phyloP scores from a whole-genome alignment of 2,113 vertebrate genomes.

The Sisor rabdophorus region DNA sequence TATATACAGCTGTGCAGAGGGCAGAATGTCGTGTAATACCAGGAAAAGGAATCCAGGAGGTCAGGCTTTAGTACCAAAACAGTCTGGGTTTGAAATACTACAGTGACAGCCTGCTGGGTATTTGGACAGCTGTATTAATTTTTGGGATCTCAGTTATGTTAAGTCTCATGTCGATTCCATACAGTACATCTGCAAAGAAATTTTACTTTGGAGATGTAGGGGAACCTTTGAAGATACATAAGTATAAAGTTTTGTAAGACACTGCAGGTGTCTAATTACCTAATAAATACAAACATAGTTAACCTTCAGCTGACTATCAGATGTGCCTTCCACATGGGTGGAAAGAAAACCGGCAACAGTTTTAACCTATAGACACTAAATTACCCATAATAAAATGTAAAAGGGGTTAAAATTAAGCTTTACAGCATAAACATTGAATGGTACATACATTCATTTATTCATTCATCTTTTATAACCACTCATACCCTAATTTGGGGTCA shows the following conservation, averaged over 20 bases:
- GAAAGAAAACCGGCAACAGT: not conserved
- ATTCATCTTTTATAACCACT: no score
- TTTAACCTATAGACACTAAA: no score
- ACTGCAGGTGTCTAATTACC: not conserved
- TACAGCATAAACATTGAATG: no score
- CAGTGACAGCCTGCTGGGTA: conserved; percentile 18
- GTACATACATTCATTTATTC: no score
- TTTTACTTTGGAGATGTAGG: not conserved
- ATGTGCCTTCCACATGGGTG: not conserved
- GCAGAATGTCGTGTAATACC: not conserved
- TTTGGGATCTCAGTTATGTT: not conserved
- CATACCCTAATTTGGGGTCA: no score
- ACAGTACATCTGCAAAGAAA: not conserved
- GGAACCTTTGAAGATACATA: not conserved
- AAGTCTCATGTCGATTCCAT: conserved; percentile 25
- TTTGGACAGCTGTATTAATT: conserved; percentile 27
- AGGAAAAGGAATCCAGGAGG: conserved; percentile 1
- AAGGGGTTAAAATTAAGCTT: conserved; percentile 9
- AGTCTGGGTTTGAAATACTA: conserved; percentile 25
- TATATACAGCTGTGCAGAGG: conserved; percentile 26
- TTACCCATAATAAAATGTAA: not conserved
- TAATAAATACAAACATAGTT: not conserved
- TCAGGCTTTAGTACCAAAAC: conserved; percentile 17
- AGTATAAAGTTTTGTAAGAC: not conserved
- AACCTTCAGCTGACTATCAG: not conserved